Base-by-base conservation (phyloP, 1,140 invertebrate genomes). In the Drosophila repleta region DNA sequence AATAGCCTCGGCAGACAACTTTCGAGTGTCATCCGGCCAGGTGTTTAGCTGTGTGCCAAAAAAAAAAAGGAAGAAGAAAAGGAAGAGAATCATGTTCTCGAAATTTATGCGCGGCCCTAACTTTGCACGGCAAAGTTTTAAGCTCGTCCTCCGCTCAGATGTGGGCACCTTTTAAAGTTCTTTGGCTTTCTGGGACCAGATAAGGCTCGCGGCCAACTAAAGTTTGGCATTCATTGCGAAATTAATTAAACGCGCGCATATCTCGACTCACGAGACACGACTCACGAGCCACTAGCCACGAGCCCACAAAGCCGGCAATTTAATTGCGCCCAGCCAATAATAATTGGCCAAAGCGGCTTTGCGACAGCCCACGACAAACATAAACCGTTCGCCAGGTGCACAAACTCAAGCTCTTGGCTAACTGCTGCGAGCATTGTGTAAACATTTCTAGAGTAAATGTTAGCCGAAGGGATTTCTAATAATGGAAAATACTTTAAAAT, bases 291-390 rank as follows among this genome's bases (percentile, higher is more conserved):
- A 49, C 60, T 5, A 43, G 53, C 48, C 21, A 56, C 32, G 26
- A 29, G 18, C 57, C 24, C 49, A 32, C 51, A 45, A 26, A 35
- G 43, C 10, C 53, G 43, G 41, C 55, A 60, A 66, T 58, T 72
- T 72, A 72, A 72, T 55, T 67, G 63, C 49, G 53, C 35, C 56
- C 17, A 35, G 56, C 55, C 69, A 72, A 60, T 67, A 72, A 67
- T 72, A 72, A 72, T 72, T 72, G 69, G 69, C 48, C 48, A 72
- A 72, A 72, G 69, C 69, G 63, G 69, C 55, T 72, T 72, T 39
- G 32, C 8, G 48, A 20, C 63, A 29, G 52, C 45, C 20, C 21
- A 43, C 15, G 45, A 26, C 55, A 60, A 35, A 66, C 46, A 58
- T 46, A 57, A 57, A 26, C 55, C 39, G 55, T 15, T 45, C 10